phyloP scores from a whole-genome alignment of 1,140 invertebrate species.

The Pseudomyrmex concolor region DNA sequence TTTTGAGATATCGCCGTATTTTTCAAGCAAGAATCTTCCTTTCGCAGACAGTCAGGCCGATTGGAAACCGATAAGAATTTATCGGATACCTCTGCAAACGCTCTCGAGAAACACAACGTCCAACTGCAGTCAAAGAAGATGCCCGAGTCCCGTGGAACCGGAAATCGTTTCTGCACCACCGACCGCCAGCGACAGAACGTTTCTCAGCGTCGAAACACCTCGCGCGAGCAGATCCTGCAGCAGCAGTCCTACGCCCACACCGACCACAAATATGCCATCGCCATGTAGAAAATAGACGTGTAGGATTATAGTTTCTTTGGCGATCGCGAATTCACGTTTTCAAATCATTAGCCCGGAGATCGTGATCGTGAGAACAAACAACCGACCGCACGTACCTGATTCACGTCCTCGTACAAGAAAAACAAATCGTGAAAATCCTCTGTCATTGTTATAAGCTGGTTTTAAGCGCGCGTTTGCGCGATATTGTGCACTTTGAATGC shows the following conservation, averaged over 20 bases:
- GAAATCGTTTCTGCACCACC: conserved; percentile 74
- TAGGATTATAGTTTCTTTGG: not conserved
- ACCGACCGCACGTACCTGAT: conserved; percentile 51
- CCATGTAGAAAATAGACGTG: conserved; percentile 63
- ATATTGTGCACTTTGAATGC: conserved; percentile 21
- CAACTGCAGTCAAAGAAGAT: conserved; percentile 73
- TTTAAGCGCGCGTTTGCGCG: not conserved
- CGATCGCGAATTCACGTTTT: not conserved
- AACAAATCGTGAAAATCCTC: conserved; percentile 19
- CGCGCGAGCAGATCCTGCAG: conserved; percentile 84
- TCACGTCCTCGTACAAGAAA: conserved; percentile 21
- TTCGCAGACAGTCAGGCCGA: conserved; percentile 74
- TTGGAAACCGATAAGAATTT: conserved; percentile 85
- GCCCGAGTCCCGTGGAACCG: conserved; percentile 76
- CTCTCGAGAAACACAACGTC: conserved; percentile 75
- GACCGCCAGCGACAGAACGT: conserved; percentile 68
- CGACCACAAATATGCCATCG: conserved; percentile 55
- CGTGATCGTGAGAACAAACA: conserved; percentile 6
- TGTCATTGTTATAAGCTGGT: conserved; percentile 46
- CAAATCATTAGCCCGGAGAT: not conserved
- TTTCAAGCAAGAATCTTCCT: not conserved
- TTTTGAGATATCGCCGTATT: not conserved
- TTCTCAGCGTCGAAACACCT: conserved; percentile 78
- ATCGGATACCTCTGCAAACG: conserved; percentile 85
- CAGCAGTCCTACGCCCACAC: conserved; percentile 84